Evolutionary conservation across 2,888 invertebrate genomes (phyloP), one percentile per base, ranked within the genome.

Genomic region (Papilio protenor): DNA sequence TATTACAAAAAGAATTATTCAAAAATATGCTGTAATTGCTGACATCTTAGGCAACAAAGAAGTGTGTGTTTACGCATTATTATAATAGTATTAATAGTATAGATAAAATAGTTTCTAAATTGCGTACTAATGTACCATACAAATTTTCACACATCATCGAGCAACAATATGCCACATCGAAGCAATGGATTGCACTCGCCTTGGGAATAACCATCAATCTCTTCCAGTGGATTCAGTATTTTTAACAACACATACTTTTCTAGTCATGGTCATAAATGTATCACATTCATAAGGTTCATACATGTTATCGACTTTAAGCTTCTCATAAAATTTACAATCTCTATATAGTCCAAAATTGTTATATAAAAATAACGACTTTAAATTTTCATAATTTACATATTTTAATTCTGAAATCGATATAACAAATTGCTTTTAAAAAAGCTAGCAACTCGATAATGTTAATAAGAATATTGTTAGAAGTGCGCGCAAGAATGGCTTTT

Each of bases 111-210:
- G 27, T 27, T 33, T 5, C 16, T 14, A 0, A 61, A 27, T 4
- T 16, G 16, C 12, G 5, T 61, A 64, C 64, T 64, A 33, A 64
- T 64, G 64, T 64, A 64, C 64, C 64, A 64, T 64, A 40, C 40
- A 64, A 8, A 18, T 64, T 40, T 40, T 40, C 40, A n/a, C 64
- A 40, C 64, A 40, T 40, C 18, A 40, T 16, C n/a, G n/a, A 33
- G 61, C 61, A 33, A 64, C 33, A 64, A 64, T 40, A 4, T 64
- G 18, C 64, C 64, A 40, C 33, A 64, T 40, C n/a, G 16, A 18
- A 40, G 27, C 64, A 18, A 64, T 64, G 33, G 33, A 64, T 33
- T 33, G 61, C 64, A 64, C 33, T 33, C 64, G 18, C 16, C 21
- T 64, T 61, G 61, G 27, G 33, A 40, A 40, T 40, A 64, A 18